Percentiles rank a stretch among this genome's conserved stretches.
phyloP scores from a whole-genome alignment of 2,113 vertebrate genomes.

The Bos javanicus region DNA sequence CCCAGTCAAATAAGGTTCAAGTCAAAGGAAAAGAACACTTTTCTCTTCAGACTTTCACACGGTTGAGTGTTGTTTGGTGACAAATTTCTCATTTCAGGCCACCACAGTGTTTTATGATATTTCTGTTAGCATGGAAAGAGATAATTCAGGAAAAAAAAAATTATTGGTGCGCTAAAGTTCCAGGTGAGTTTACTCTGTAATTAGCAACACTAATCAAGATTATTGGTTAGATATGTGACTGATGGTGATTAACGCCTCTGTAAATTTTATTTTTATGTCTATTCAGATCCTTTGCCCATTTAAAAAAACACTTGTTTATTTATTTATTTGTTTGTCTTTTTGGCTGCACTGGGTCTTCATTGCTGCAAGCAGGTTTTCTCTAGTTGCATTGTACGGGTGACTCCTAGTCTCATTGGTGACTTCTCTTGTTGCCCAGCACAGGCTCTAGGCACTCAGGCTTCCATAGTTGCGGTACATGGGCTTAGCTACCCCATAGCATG shows the following conservation, averaged over 20 bases:
- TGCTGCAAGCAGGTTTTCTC: background rate
- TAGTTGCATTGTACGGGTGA: background rate
- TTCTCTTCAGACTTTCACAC: slow-evolving; percentile 12
- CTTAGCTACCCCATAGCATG: background rate
- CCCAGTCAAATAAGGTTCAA: slow-evolving; percentile 28
- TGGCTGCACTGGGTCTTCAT: background rate
- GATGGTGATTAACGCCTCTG: background rate
- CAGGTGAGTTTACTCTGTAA: slow-evolving; percentile 17
- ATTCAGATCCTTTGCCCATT: background rate
- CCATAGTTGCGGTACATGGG: background rate
- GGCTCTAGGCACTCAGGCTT: background rate
- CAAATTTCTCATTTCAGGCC: background rate
- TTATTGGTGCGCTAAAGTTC: background rate
- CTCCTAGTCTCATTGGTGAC: background rate
- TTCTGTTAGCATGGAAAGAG: background rate
- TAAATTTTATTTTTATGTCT: background rate
- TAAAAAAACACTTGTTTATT: background rate
- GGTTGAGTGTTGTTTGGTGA: background rate
- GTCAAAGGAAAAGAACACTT: background rate
- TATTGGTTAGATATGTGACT: slow-evolving; percentile 20
- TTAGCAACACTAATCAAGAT: background rate
- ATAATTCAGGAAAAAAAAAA: background rate
- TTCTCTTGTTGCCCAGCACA: background rate
- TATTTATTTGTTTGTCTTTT: background rate
- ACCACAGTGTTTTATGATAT: background rate